Evolutionary conservation across 1,140 invertebrate genomes (phyloP), one percentile per base, ranked within the genome.

Genomic region (Scaptomyza hsui): DNA sequence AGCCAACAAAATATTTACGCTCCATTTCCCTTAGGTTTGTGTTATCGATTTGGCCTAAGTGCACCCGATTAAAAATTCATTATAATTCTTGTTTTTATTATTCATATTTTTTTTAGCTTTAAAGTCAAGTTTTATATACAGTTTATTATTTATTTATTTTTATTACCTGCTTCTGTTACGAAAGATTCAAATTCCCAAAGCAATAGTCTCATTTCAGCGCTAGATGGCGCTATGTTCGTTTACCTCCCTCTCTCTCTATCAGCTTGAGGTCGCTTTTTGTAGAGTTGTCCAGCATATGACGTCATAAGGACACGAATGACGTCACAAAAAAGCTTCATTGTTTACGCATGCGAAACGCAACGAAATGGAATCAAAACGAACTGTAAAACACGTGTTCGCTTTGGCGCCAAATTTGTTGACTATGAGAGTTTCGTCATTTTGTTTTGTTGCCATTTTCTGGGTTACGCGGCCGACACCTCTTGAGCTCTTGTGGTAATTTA

Each of bases 301-400:
- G 82, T 86, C 82, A 86, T 78, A 49, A 72, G 63, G 74, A 16
- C 75, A 35, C 42, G 44, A 0, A 73, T 86, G 82, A 86, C 82
- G 82, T 86, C 82, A 86, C 75, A 82, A 55, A 86, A 86, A 86
- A 86, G 82, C 82, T 86, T 45, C 55, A 72, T 59, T 86, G 78
- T 88, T 86, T 86, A 86, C 78, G 76, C 48, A 68, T 16, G 59
- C 19, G 63, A 63, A 62, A 65, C 65, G 71, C 49, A 82, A 67
- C 57, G 65, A 42, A 83, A 71, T 61, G 82, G 73, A 81, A 78
- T 37, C 26, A 56, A 63, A 69, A 71, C 51, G 18, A 29, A 21
- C 2, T 35, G 2, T 7, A 42, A 45, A 75, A 41, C 70, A 71
- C 65, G 77, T 80, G 69, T 39, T 60, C 37, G 45, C 52, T 69